These are phyloP conservation scores for Saxidomus purpurata DNA, from an alignment of 1,140 invertebrate genomes.

Conservation along the genomic window DNA sequence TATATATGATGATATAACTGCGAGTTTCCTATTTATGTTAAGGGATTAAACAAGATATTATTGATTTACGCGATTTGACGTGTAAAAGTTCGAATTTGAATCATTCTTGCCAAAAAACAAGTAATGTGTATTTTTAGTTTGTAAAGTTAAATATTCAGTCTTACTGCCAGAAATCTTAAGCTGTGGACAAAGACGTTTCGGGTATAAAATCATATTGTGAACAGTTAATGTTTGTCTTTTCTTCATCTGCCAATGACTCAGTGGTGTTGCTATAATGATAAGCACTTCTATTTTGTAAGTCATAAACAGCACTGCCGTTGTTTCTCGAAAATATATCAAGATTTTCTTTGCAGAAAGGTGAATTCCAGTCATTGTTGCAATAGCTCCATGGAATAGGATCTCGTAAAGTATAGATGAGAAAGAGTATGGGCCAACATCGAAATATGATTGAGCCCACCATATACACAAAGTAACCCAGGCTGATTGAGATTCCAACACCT, in stretches of 20 bases:
- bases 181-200: background rate
- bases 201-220: background rate
- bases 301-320: background rate
- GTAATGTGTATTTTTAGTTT: too few relatives aligned
- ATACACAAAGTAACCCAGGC: background rate
- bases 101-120: too few relatives aligned
- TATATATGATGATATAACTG: too few relatives aligned
- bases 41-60: too few relatives aligned
- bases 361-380: slow-evolving; percentile 51
- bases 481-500: slow-evolving; percentile 46
- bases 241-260: background rate
- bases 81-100: too few relatives aligned
- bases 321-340: background rate
- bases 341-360: background rate
- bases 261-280: background rate
- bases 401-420: slow-evolving; percentile 6
- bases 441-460: slow-evolving; percentile 42
- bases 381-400: slow-evolving; percentile 18
- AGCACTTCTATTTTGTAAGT: background rate
- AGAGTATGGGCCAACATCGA: slow-evolving; percentile 45
- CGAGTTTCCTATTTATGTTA: too few relatives aligned
- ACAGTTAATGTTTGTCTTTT: background rate
- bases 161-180: slow-evolving; percentile 56
- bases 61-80: too few relatives aligned
- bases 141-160: background rate